Percentiles rank a stretch among this genome's conserved stretches.
Conservation (phyloP, 2,113 vertebrate species). For the Arenaria interpres region DNA sequence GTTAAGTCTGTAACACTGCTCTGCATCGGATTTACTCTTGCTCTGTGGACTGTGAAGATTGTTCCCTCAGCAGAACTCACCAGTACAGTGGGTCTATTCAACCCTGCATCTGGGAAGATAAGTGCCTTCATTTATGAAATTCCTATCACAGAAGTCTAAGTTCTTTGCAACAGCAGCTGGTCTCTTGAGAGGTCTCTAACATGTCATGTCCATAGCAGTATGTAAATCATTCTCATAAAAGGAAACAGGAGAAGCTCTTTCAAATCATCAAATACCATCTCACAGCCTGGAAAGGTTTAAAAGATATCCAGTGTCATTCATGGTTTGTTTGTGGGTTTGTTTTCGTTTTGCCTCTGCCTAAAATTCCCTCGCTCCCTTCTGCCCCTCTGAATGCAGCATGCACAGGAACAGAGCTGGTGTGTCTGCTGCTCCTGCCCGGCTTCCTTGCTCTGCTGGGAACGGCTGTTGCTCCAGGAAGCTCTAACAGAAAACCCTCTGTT, state of each 20-base stretch:
- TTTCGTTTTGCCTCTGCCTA: neutral
- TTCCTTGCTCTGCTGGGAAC: neutral
- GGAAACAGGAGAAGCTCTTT: neutral
- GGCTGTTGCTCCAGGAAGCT: neutral
- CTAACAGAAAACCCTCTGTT: neutral
- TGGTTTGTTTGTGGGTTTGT: neutral
- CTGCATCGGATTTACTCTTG: neutral
- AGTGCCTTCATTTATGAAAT: constrained; percentile 44
- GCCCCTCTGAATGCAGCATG: accelerated
- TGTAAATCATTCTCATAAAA: neutral
- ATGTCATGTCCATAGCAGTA: neutral
- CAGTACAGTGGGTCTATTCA: constrained; percentile 33
- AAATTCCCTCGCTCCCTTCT: neutral
- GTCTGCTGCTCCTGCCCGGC: neutral
- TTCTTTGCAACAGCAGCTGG: neutral
- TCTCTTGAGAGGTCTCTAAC: neutral
- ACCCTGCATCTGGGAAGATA: constrained; percentile 45
- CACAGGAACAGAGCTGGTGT: neutral
- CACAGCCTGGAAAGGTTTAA: neutral
- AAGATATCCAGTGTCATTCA: neutral
- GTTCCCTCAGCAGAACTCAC: constrained; percentile 1
- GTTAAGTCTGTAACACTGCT: neutral
- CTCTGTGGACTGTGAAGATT: neutral
- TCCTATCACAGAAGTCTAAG: constrained; percentile 26
- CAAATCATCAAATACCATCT: neutral